Percentiles rank a stretch among this genome's conserved stretches.
These are phyloP conservation scores for Parapsyche elsis DNA, from an alignment of 1,140 invertebrate genomes.

Conservation along the genomic window DNA sequence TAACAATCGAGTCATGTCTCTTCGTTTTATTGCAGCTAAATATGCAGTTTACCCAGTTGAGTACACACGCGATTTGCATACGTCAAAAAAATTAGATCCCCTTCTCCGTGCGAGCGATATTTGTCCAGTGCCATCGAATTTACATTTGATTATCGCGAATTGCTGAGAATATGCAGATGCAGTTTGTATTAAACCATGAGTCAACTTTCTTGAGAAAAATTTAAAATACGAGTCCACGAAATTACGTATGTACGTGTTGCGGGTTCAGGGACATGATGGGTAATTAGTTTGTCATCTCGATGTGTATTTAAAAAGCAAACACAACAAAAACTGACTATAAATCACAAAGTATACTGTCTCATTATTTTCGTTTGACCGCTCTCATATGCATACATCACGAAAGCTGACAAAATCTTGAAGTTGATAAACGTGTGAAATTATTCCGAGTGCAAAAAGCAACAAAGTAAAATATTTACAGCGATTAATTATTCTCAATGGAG, in stretches of 20 bases:
- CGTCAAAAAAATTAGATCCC: too few relatives aligned
- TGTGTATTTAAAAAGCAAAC: neutral
- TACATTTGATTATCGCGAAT: too few relatives aligned
- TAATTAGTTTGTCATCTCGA: neutral
- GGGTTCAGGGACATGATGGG: neutral
- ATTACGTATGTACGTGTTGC: neutral
- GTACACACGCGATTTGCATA: too few relatives aligned
- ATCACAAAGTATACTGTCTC: slow-evolving; percentile 14
- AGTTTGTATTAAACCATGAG: too few relatives aligned
- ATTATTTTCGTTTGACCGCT: slow-evolving; percentile 25
- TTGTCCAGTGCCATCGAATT: too few relatives aligned
- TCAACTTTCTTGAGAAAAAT: too few relatives aligned
- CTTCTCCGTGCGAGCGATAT: too few relatives aligned
- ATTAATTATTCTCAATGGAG: neutral
- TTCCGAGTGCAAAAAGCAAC: neutral
- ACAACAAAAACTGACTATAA: neutral
- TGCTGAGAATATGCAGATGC: too few relatives aligned
- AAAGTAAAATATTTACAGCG: slow-evolving; percentile 10
- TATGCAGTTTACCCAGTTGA: too few relatives aligned
- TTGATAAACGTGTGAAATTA: slow-evolving; percentile 25
- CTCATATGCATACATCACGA: neutral
- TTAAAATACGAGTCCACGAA: neutral
- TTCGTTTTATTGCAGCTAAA: too few relatives aligned
- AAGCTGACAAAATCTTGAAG: slow-evolving; percentile 31
- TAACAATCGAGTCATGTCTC: too few relatives aligned